Conservation (phyloP, 2,888 invertebrate genomes). For the Chrysolina haemoptera region DNA sequence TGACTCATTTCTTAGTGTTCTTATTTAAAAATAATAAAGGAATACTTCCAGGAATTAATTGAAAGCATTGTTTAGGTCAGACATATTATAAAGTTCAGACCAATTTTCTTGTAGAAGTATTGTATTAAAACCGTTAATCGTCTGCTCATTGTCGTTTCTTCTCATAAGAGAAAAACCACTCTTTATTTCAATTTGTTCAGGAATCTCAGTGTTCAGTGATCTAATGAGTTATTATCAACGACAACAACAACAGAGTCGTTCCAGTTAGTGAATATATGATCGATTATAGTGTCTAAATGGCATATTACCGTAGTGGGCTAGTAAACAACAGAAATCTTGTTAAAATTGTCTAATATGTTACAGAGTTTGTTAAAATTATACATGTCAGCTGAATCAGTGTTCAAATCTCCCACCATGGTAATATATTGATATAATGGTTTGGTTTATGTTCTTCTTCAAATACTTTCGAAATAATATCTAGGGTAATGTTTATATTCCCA, state of each 20-base stretch:
- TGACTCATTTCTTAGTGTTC: background rate
- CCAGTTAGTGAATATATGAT: conserved; percentile 11
- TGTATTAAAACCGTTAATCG: background rate
- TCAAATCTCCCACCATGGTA: too few relatives aligned
- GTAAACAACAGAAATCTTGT: background rate
- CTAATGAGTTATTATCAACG: too few relatives aligned
- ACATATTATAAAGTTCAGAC: conserved; percentile 2
- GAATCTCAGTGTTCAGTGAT: too few relatives aligned
- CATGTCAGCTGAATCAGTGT: too few relatives aligned
- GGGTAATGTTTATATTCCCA: conserved; percentile 7
- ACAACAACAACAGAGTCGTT: too few relatives aligned
- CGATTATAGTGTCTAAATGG: background rate
- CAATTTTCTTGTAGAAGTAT: background rate
- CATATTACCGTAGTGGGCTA: conserved; percentile 2
- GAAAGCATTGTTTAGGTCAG: background rate
- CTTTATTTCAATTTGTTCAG: too few relatives aligned
- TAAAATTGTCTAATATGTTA: too few relatives aligned
- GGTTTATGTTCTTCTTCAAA: conserved; percentile 16
- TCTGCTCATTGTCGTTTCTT: conserved; percentile 10
- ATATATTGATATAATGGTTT: conserved; percentile 5
- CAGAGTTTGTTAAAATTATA: too few relatives aligned
- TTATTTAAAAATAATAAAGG: conserved; percentile 1
- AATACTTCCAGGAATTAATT: background rate
- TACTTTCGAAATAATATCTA: background rate
- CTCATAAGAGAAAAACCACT: too few relatives aligned